These are phyloP conservation scores for Distichodus sexfasciatus DNA, from an alignment of 2,797 vertebrate genomes.

Conservation along the genomic window DNA sequence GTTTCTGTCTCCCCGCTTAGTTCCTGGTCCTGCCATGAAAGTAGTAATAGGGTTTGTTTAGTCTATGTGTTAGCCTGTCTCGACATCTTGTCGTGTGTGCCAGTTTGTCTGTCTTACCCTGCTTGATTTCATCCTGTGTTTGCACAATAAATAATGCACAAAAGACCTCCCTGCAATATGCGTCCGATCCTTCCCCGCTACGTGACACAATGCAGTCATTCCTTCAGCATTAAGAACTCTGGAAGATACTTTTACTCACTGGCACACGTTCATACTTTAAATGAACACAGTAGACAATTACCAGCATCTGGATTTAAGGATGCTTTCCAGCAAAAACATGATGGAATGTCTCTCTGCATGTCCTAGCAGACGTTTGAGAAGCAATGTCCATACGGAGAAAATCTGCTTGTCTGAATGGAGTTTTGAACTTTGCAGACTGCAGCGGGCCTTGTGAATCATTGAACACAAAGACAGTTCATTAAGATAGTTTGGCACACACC, in stretches of 20 bases:
- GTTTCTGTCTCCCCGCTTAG: no score
- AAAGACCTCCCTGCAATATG: not conserved
- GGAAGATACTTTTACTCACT: slow-evolving; percentile 37
- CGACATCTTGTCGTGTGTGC: no score
- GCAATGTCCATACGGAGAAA: not conserved
- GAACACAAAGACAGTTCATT: not conserved
- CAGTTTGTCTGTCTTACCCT: no score
- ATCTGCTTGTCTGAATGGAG: slow-evolving; percentile 6
- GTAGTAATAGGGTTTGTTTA: no score
- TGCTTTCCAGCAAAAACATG: slow-evolving; percentile 43
- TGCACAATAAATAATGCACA: no score
- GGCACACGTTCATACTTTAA: slow-evolving; percentile 32
- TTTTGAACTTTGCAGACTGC: not conserved
- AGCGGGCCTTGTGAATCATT: not conserved
- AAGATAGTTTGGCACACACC: not conserved
- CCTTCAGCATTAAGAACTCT: not conserved
- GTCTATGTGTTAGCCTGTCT: no score
- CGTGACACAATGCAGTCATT: slow-evolving; percentile 25
- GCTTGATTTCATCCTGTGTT: no score
- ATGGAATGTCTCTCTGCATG: slow-evolving; percentile 36
- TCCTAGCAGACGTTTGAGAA: slow-evolving; percentile 31
- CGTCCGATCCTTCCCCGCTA: not conserved
- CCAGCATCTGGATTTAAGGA: slow-evolving; percentile 39
- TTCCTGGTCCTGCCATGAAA: no score
- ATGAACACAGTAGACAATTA: slow-evolving; percentile 34